phyloP scores from a whole-genome alignment of 2,797 vertebrate species.

The Darevskia mixta region DNA sequence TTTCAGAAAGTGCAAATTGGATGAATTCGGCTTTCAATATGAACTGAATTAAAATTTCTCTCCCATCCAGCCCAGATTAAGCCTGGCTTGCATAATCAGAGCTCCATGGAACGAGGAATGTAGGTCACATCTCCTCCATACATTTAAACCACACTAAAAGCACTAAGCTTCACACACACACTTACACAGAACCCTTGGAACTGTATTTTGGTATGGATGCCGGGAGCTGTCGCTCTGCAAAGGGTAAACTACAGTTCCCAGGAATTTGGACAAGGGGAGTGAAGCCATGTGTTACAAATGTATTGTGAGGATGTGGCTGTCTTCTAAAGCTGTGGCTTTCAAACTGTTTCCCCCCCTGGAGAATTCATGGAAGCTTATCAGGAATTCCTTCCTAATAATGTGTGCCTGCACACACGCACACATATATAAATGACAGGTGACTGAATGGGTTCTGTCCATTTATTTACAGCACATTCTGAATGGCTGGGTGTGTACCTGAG shows the following conservation, averaged over 20 bases:
- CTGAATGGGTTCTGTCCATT: not conserved
- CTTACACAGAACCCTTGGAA: too few relatives aligned
- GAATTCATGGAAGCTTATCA: not conserved
- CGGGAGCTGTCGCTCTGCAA: too few relatives aligned
- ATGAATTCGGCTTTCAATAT: too few relatives aligned
- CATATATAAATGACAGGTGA: not conserved
- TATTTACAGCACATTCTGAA: conserved; percentile 12
- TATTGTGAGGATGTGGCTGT: not conserved
- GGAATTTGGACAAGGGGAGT: too few relatives aligned
- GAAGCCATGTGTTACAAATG: too few relatives aligned
- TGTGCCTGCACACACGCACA: not conserved
- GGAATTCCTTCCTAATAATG: not conserved
- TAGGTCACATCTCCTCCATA: not conserved
- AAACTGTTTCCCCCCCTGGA: not conserved
- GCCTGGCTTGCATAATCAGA: not conserved
- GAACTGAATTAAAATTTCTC: too few relatives aligned
- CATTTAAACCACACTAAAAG: not conserved
- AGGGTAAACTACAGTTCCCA: too few relatives aligned
- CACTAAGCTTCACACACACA: too few relatives aligned
- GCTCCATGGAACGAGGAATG: not conserved
- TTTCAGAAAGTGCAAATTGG: too few relatives aligned
- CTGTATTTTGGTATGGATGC: too few relatives aligned
- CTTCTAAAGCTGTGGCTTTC: not conserved
- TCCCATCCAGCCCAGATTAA: not conserved
- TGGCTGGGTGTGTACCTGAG: conserved; percentile 30